Evolutionary conservation across 2,888 invertebrate species (phyloP).

Genomic region (Himalopsyche kuldschensis): DNA sequence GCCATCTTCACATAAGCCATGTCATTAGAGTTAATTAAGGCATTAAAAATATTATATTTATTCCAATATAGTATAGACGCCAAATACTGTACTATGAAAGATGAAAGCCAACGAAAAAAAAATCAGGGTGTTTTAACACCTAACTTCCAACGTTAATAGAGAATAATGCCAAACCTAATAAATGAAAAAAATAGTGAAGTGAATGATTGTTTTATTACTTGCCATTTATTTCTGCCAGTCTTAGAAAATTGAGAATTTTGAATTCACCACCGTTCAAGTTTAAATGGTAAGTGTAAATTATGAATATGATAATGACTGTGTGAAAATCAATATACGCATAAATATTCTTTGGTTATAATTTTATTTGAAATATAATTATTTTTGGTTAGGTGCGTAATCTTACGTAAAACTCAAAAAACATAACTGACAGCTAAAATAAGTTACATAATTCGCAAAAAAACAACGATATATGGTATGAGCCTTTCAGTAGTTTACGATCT

Average conservation of each 20-base stretch:
- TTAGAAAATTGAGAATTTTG: too few species aligned
- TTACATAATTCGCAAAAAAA: background rate
- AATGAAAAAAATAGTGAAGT: too few species aligned
- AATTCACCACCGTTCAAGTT: too few species aligned
- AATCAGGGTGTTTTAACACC: background rate
- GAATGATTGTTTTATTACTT: too few species aligned
- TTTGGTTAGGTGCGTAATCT: background rate
- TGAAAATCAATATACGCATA: too few species aligned
- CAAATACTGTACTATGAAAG: background rate
- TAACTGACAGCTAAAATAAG: background rate
- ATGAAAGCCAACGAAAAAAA: too few species aligned
- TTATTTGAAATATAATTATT: background rate
- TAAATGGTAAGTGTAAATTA: too few species aligned
- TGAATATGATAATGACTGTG: too few species aligned
- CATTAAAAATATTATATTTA: background rate
- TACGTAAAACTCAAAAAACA: background rate
- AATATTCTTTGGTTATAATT: background rate
- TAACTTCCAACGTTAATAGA: too few species aligned
- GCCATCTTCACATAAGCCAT: constrained; percentile 44
- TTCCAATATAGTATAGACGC: too few species aligned
- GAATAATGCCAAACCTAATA: background rate
- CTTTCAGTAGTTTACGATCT: too few species aligned
- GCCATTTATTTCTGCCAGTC: too few species aligned
- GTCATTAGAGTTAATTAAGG: background rate
- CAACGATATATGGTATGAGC: background rate